Conservation (phyloP, 2,888 invertebrate genomes). For the Drosophila suboccidentalis region DNA sequence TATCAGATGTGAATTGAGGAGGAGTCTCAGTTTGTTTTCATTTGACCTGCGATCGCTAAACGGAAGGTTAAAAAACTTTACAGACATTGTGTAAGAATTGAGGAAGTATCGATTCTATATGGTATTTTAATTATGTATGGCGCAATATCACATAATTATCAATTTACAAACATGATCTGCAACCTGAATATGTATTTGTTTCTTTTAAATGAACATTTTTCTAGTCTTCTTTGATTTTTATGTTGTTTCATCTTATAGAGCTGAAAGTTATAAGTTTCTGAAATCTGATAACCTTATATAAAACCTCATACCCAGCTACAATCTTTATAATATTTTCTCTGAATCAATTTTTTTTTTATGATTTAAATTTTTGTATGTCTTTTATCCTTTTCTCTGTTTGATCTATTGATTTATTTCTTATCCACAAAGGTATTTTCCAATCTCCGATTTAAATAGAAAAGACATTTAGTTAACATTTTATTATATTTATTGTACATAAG, state of each 20-base stretch:
- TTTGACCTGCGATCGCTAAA: neutral
- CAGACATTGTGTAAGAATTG: neutral
- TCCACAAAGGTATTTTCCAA: neutral
- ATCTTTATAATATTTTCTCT: too few species aligned
- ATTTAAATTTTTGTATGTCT: too few species aligned
- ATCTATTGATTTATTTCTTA: neutral
- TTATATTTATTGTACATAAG: constrained; percentile 75
- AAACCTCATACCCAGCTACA: too few species aligned
- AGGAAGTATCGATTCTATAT: neutral
- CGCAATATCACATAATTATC: neutral
- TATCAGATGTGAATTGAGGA: constrained; percentile 6
- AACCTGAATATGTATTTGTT: neutral
- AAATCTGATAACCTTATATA: too few species aligned
- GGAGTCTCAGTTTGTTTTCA: neutral
- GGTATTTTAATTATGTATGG: neutral
- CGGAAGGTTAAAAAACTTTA: constrained; percentile 8
- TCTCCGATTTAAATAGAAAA: neutral
- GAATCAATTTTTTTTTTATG: too few species aligned
- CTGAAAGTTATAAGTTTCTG: too few species aligned
- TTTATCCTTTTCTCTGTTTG: too few species aligned
- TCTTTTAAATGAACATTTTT: neutral
- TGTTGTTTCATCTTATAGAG: too few species aligned
- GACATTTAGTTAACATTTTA: constrained; percentile 56
- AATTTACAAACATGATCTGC: neutral
- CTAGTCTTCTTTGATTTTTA: neutral